Base-by-base conservation (phyloP, 2,888 invertebrate genomes). In the Cheilosia variabilis region DNA sequence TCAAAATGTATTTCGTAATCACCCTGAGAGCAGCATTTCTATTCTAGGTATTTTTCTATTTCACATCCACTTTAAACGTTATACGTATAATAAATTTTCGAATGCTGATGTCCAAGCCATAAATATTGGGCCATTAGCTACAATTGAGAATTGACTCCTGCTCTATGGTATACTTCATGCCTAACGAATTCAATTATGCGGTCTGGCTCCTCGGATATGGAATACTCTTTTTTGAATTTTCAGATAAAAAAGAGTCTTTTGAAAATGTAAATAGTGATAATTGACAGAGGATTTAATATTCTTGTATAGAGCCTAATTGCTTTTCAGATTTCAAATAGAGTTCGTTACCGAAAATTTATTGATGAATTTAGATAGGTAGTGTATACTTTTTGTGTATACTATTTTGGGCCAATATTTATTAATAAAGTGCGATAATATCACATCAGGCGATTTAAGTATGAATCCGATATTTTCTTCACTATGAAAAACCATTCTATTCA, bases 71-170 rank as follows among this genome's bases (percentile, higher is more conserved):
- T 62, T 62, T 45, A 47, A 24, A 27, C 62, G 62, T 62, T 41
- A 27, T 24, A 27, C 27, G 27, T n/a, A n/a, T 45, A 62, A 45
- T 62, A 60, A 60, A 27, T 27, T 27, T 27, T 45, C 45, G 45
- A 62, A 62, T 45, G 60, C 45, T 65, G 50, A 52, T 50, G 50
- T 22, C 34, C 34, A 22, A 52, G 24, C 62, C 45, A 47, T 47
- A 45, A 47, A 62, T 62, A 62, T 62, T 63, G 34, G 17, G 15
- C 63, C 50, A 63, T 63, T 63, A 63, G 50, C 50, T 52, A 22
- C 50, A 65, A 65, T 65, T 65, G 50, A 31, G 9, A 63, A 63
- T 50, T 52, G 65, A 65, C 15, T 65, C 22, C 50, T 50, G 50
- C 22, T 63, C 15, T 34, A 22, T n/a, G 37, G 50, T 22, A 31